These are phyloP conservation scores for Coptodon rendalli DNA, from an alignment of 2,113 vertebrate genomes.

Conservation along the genomic window DNA sequence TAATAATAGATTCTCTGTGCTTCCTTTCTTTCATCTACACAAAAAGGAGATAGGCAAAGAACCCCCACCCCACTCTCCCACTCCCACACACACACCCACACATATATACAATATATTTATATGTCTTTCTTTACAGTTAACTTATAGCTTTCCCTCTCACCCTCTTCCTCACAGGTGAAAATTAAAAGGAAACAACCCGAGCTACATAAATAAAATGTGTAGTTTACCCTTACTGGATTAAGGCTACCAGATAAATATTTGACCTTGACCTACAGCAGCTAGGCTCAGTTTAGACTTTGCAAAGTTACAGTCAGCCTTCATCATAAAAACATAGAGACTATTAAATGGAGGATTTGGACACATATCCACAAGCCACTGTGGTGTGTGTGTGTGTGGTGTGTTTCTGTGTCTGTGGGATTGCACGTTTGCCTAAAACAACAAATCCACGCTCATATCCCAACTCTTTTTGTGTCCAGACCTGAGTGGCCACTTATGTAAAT, in stretches of 20 bases:
- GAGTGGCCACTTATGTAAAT: conserved; percentile 18
- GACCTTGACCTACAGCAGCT: not conserved
- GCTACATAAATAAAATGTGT: not conserved
- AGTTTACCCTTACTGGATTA: not conserved
- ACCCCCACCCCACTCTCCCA: not conserved
- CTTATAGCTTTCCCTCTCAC: not conserved
- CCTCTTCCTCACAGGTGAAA: not conserved
- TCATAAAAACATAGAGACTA: not conserved
- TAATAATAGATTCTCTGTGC: not conserved
- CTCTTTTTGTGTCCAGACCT: not conserved
- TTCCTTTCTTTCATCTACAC: not conserved
- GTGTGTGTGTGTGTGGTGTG: not conserved
- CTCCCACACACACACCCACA: not conserved
- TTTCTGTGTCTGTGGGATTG: not conserved
- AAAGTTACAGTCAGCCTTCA: not conserved
- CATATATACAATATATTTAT: not conserved
- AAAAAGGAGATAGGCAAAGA: not conserved
- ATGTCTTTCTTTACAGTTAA: not conserved
- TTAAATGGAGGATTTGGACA: not conserved
- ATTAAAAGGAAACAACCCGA: not conserved
- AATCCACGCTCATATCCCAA: not conserved
- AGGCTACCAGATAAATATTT: not conserved
- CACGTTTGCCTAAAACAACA: not conserved
- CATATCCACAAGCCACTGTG: not conserved
- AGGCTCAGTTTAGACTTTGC: not conserved